Evolutionary conservation across 1,140 invertebrate species (phyloP), one percentile per base, ranked within the genome.

Genomic region (Aphelenchoides besseyi): DNA sequence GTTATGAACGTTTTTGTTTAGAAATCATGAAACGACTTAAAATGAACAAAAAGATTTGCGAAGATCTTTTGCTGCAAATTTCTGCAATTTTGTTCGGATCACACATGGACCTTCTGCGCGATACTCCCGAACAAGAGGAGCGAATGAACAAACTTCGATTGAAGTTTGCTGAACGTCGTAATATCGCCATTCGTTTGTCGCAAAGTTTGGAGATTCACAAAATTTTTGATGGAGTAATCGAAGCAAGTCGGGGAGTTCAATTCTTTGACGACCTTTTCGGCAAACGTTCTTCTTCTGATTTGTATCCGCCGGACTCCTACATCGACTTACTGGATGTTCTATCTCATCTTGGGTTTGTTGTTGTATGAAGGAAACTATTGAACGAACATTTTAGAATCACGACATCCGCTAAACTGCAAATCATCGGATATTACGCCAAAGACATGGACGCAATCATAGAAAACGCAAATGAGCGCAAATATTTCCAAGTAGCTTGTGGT

Each of bases 281-380:
- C 5, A 28, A 59, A 28, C 5, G 55, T 33, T 5, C 55, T 5
- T 12, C 32, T 2, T 23, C 16, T 8, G 63, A 66, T 12, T 36
- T 66, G 63, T 66, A 66, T 53, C 63, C 63, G 30, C 63, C 63
- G n/a, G 63, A 66, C 12, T 66, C 32, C 12, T 66, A 18, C 30
- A 1, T 35, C 12, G 26, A 66, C 36, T 53, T 66, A 16, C 26
- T 66, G 12, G 63, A 33, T 1, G 36, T 66, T 16, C 63, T 66
- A 23, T 33, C 63, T 12, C 55, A 59, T 59, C 23, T 59, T 23
- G 41, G 41, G 41, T 48, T 48, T 48, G 41, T 48, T 23, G 12
- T 48, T 23, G 12, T 48, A 23, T 48, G 41, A 48, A 48, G 41
- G 12, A 12, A 48, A 48, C 41, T 23, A 48, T 23, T 61, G n/a